Evolutionary conservation across 2,113 vertebrate species (phyloP).

Genomic region (Fregetta grallaria): DNA sequence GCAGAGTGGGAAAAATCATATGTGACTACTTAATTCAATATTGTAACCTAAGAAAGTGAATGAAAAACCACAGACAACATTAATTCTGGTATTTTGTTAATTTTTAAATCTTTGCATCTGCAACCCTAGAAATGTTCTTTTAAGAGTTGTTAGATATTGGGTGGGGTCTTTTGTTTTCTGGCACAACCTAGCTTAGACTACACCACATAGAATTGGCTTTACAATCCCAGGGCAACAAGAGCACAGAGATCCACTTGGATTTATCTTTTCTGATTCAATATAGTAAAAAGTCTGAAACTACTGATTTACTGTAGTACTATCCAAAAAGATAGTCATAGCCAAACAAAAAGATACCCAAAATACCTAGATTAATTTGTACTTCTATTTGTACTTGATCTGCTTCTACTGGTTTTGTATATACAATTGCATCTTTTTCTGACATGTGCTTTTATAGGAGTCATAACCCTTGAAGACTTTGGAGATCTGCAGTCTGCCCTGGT

Average conservation of each 20-base stretch:
- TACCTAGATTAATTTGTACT: background rate
- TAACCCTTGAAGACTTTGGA: background rate
- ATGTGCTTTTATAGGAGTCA: background rate
- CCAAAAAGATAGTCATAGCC: background rate
- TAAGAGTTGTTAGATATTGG: background rate
- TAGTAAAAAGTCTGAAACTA: background rate
- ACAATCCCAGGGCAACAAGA: background rate
- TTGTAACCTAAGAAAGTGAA: constrained; percentile 35
- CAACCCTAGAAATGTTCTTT: background rate
- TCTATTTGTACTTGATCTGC: background rate
- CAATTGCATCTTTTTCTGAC: background rate
- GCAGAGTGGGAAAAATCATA: constrained; percentile 22
- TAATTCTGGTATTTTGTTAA: background rate
- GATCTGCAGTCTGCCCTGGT: background rate
- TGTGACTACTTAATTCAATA: constrained; percentile 29
- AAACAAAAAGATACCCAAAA: background rate
- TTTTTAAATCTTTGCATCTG: background rate
- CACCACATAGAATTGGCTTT: background rate
- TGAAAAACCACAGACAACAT: constrained; percentile 3
- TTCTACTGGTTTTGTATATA: background rate
- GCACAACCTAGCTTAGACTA: background rate
- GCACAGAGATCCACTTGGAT: background rate
- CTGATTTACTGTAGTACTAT: background rate
- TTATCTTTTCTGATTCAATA: background rate
- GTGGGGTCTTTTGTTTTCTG: background rate